Evolutionary conservation across 2,888 invertebrate species (phyloP), one percentile per base, ranked within the genome.

Genomic region (Eupithecia insigniata): DNA sequence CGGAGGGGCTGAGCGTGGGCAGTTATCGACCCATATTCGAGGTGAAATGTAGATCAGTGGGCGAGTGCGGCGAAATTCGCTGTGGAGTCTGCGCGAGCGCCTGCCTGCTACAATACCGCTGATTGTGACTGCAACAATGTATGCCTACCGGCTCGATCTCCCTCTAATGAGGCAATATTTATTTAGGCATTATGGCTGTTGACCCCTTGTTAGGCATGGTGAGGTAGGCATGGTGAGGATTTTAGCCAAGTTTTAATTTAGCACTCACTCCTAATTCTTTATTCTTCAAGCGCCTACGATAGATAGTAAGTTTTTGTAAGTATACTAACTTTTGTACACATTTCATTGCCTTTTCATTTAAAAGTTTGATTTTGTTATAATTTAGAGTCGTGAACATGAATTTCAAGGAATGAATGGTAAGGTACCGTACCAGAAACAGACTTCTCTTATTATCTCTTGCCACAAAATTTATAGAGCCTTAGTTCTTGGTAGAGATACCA

Each of bases 1-100:
- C 90, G 89, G 90, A 90, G 93, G 93, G 93, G 92, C 92, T 90
- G 90, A 91, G 93, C 92, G 93, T 93, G 92, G 93, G 93, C 93
- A 94, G 94, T 93, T 93, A 94, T 93, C 93, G 94, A 93, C 94
- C 94, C 92, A 94, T 94, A 93, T 94, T 93, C 87, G 88, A 89
- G 90, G 93, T 93, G 90, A 93, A 94, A 94, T 94, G 94, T 94
- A 94, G 94, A 94, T 94, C 94, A 94, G 94, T 94, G 94, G 94
- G 94, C 94, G 94, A 94, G 90, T 92, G 92, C 92, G 92, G 92
- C 93, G 92, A 92, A 93, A 88, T 93, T 92, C 85, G 89, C 91
- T 82, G 89, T 88, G 85, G 89, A 90, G 88, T 85, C 87, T 85
- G 85, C 79, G 85, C 80, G 77, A 72, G 80, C 81, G 82, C 81